A percentile compares a stretch with the other conserved stretches of the same genome.
Evolutionary conservation across 2,113 vertebrate species (phyloP).

Genomic region (Rhinogobius similis): DNA sequence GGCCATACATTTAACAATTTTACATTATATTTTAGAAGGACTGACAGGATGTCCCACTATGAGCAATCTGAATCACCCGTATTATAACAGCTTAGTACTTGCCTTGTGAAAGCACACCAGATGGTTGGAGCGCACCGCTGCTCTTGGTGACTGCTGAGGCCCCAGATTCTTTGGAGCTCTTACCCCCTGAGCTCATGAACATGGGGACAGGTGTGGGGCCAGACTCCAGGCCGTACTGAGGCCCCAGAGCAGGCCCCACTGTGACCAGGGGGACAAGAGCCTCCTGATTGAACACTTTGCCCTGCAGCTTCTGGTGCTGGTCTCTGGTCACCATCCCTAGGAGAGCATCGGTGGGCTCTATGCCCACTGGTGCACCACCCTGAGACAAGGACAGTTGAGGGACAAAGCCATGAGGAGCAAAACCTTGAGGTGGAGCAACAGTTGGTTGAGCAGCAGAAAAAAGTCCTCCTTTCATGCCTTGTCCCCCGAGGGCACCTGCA

Average conservation of each 20-base stretch:
- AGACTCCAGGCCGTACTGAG: slow-evolving; percentile 25
- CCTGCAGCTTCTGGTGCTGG: slow-evolving; percentile 45
- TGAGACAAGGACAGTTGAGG: slow-evolving; percentile 21
- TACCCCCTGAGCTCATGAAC: slow-evolving; percentile 12
- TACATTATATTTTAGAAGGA: not conserved
- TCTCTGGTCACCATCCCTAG: slow-evolving; percentile 40
- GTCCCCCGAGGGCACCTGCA: slow-evolving; percentile 23
- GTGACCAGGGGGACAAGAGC: slow-evolving; percentile 9
- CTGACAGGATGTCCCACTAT: not conserved
- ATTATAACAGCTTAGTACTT: slow-evolving; percentile 33
- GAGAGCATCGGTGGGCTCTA: slow-evolving; percentile 23
- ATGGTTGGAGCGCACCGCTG: slow-evolving; percentile 21
- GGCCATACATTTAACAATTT: slow-evolving; percentile 44
- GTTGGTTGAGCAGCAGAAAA: slow-evolving; percentile 37
- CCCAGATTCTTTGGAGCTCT: slow-evolving; percentile 33
- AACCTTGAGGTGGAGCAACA: slow-evolving; percentile 20
- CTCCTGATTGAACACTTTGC: slow-evolving; percentile 51
- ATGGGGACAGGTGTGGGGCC: slow-evolving; percentile 23
- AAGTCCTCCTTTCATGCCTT: slow-evolving; percentile 55
- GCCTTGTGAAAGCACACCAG: slow-evolving; percentile 43
- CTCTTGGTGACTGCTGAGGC: slow-evolving; percentile 23
- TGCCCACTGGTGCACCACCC: slow-evolving; percentile 9
- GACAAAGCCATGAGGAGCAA: not conserved
- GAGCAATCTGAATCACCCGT: not conserved
- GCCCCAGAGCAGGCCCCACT: slow-evolving; percentile 21